These are phyloP conservation scores for Stegodyphus dumicola DNA, from an alignment of 1,140 invertebrate species.

Conservation along the genomic window DNA sequence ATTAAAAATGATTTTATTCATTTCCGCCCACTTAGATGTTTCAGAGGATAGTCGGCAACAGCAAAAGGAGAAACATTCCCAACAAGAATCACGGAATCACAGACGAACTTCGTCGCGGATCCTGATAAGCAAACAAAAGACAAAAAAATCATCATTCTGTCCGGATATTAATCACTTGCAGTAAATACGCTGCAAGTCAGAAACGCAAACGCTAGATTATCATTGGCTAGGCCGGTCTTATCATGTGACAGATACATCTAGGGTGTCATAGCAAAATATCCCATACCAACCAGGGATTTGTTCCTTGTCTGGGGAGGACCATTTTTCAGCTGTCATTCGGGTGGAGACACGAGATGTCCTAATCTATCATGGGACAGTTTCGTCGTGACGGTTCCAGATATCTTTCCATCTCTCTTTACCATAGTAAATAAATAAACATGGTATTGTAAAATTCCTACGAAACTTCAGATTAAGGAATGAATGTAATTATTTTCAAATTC, in stretches of 20 bases:
- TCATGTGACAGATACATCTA: slow-evolving; percentile 56
- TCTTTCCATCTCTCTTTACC: neutral
- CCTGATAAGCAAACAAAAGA: neutral
- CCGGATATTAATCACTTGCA: neutral
- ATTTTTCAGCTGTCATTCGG: slow-evolving; percentile 57
- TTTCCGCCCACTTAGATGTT: too few species aligned
- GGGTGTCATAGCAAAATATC: slow-evolving; percentile 56
- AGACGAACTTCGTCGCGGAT: neutral
- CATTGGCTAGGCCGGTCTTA: slow-evolving; percentile 12
- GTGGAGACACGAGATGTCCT: slow-evolving; percentile 39
- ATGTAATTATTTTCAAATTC: too few species aligned
- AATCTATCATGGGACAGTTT: slow-evolving; percentile 49
- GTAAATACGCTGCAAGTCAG: neutral
- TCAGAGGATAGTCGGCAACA: too few species aligned
- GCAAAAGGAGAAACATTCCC: too few species aligned
- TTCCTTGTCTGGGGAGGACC: slow-evolving; percentile 27
- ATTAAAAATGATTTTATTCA: too few species aligned
- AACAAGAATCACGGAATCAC: neutral
- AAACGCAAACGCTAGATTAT: neutral
- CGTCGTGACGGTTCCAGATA: neutral
- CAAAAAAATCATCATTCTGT: neutral
- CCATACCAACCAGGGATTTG: slow-evolving; percentile 37
- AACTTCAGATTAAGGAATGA: too few species aligned
- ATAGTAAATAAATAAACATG: neutral
- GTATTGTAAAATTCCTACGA: too few species aligned